Conservation (phyloP, 2,797 vertebrate species). For the Fratercula arctica region DNA sequence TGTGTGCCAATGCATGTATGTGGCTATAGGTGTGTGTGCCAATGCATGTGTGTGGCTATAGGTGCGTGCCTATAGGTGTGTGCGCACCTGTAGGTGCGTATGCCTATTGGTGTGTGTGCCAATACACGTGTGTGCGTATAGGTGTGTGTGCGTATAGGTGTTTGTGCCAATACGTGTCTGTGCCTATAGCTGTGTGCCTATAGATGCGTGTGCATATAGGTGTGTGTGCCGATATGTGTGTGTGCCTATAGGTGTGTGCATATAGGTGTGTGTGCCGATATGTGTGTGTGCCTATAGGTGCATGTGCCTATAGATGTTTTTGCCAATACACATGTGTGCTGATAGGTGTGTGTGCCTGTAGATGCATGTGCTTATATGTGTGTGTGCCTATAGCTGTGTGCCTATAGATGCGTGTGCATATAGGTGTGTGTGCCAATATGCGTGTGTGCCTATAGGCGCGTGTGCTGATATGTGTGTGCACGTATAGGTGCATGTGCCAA, state of each 20-base stretch:
- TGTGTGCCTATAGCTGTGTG: background rate
- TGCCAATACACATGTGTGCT: no score
- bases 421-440: fast-evolving
- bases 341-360: fast-evolving
- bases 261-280: no score
- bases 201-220: background rate
- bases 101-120: background rate
- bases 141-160: no score
- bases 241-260: fast-evolving
- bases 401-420: no score
- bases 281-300: background rate
- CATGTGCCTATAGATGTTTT: no score
- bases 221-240: fast-evolving
- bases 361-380: no score
- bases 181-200: background rate
- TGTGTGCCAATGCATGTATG: fast-evolving
- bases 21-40: no score
- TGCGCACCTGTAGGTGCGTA: fast-evolving
- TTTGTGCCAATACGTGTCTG: background rate
- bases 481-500: background rate
- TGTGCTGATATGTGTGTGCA: no score
- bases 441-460: no score
- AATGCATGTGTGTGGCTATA: no score
- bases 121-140: background rate
- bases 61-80: no score